These are phyloP conservation scores for Dunckerocampus dactyliophorus DNA, from an alignment of 2,113 vertebrate genomes.

Conservation along the genomic window DNA sequence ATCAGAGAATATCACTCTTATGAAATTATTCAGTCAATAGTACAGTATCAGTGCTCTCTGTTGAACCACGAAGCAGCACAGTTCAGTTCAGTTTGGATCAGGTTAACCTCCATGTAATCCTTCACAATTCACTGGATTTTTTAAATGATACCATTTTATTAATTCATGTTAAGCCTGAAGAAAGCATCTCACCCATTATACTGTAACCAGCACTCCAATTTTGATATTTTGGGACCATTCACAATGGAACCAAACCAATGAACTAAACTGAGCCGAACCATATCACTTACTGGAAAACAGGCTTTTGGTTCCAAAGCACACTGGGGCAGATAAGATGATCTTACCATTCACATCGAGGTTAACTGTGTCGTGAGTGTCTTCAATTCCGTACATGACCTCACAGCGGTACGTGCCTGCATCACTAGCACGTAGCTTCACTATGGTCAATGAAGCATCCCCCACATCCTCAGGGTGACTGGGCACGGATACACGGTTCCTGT, in stretches of 20 bases:
- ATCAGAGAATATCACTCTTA: too few relatives aligned
- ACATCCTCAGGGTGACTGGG: slow-evolving; percentile 81
- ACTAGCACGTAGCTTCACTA: slow-evolving; percentile 87
- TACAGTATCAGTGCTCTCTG: background rate
- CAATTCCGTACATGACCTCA: slow-evolving; percentile 91
- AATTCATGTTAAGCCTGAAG: too few relatives aligned
- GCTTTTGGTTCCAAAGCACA: too few relatives aligned
- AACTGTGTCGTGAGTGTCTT: slow-evolving; percentile 84
- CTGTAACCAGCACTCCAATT: too few relatives aligned
- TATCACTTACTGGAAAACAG: too few relatives aligned
- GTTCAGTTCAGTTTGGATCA: background rate
- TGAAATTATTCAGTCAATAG: background rate
- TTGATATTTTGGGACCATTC: too few relatives aligned
- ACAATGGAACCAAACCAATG: too few relatives aligned
- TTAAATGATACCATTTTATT: too few relatives aligned
- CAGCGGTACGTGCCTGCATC: slow-evolving; percentile 91
- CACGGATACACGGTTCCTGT: slow-evolving; percentile 87
- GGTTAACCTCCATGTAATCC: too few relatives aligned
- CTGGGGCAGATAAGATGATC: slow-evolving; percentile 20
- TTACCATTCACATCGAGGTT: slow-evolving; percentile 85
- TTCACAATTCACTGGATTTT: too few relatives aligned
- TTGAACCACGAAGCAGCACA: background rate
- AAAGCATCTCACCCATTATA: too few relatives aligned
- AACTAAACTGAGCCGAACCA: too few relatives aligned
- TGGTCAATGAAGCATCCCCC: slow-evolving; percentile 85